These are phyloP conservation scores for Ascaphus truei DNA, from an alignment of 2,113 vertebrate species.

Conservation along the genomic window DNA sequence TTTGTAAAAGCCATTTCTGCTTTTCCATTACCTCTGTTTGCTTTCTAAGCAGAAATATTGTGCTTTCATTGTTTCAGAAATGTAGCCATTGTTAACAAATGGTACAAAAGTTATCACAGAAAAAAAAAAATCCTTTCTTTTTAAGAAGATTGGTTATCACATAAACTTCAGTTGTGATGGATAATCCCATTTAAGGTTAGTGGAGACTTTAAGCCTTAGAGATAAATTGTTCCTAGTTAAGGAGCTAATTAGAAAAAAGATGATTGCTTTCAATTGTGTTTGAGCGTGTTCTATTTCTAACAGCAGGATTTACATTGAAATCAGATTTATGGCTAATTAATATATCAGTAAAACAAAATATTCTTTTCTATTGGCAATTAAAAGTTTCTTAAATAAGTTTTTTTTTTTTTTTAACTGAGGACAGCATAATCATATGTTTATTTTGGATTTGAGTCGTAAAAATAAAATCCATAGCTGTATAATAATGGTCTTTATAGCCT, in stretches of 20 bases:
- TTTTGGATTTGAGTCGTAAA: no score
- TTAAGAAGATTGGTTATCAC: constrained; percentile 35
- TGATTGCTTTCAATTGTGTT: constrained; percentile 37
- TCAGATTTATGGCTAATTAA: constrained; percentile 38
- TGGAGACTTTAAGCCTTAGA: constrained; percentile 34
- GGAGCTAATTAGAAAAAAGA: constrained; percentile 39
- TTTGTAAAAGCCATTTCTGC: neutral
- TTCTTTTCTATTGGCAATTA: constrained; percentile 28
- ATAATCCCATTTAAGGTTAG: constrained; percentile 37
- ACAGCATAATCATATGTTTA: neutral
- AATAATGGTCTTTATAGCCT: no score
- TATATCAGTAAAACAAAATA: constrained; percentile 38
- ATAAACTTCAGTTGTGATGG: constrained; percentile 38
- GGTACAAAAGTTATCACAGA: constrained; percentile 28
- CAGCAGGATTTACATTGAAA: constrained; percentile 39
- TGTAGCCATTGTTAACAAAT: constrained; percentile 27
- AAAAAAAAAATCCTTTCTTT: constrained; percentile 19
- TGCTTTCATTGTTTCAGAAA: constrained; percentile 12
- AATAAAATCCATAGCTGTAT: neutral
- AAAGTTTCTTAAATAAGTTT: constrained; percentile 25
- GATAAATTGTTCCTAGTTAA: constrained; percentile 38
- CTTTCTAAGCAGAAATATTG: constrained; percentile 30
- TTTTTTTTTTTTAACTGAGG: neutral
- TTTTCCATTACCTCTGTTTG: constrained; percentile 29
- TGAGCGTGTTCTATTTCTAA: constrained; percentile 26